Evolutionary conservation across 2,888 invertebrate genomes (phyloP).

Genomic region (Octodonta nipae): DNA sequence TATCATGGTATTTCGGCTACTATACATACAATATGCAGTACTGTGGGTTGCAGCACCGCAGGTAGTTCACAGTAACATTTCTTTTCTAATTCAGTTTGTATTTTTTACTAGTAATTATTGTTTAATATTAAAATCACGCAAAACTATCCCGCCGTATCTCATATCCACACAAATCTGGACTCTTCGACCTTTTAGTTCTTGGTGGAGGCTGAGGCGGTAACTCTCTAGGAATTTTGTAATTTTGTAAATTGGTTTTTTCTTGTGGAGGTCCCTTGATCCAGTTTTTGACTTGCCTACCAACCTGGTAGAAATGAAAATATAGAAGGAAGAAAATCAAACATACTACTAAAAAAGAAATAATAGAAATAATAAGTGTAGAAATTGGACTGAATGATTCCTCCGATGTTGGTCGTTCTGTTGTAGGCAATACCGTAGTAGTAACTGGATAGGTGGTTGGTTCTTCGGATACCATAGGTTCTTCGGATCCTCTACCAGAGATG

Average conservation of each 20-base stretch:
- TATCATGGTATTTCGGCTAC: too few relatives aligned
- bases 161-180: too few relatives aligned
- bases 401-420: too few relatives aligned
- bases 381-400: constrained; percentile 33
- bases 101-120: too few relatives aligned
- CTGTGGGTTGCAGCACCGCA: too few relatives aligned
- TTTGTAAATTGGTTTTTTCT: background rate
- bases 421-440: constrained; percentile 28
- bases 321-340: constrained; percentile 51
- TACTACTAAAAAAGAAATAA: constrained; percentile 52
- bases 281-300: constrained; percentile 52
- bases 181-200: constrained; percentile 19
- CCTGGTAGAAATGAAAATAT: constrained; percentile 65
- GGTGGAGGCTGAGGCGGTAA: constrained; percentile 25
- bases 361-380: constrained; percentile 47
- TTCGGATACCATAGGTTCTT: constrained; percentile 31
- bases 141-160: too few relatives aligned
- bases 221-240: constrained; percentile 1
- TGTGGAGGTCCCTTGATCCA: constrained; percentile 34
- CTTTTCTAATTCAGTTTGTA: too few relatives aligned
- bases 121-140: too few relatives aligned
- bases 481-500: constrained; percentile 18
- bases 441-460: constrained; percentile 27
- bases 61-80: too few relatives aligned
- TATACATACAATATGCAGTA: too few relatives aligned